Base-by-base conservation (phyloP, 2,797 vertebrate species). In the Chiloscyllium punctatum region DNA sequence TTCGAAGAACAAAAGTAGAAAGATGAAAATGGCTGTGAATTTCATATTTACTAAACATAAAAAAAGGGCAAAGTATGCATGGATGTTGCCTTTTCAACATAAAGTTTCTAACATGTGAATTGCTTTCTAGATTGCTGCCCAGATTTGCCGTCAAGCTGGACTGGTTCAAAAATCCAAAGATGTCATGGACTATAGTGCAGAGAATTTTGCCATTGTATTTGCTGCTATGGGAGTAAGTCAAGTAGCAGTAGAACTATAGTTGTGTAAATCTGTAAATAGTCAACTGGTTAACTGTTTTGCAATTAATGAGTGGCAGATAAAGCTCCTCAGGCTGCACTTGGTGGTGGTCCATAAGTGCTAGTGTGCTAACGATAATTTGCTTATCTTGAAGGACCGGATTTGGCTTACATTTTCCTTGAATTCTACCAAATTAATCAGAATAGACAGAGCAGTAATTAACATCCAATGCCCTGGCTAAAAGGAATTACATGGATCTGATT, bases 171-270 rank as follows among this genome's bases (percentile, higher is more conserved):
- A 98, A 96, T 97, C 98, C 69, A 98, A 98, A 96, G 98, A 98
- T 95, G 98, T 98, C 96, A 97, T 98, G 97, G 98, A 98, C 97
- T 98, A 98, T 96, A 98, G 97, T 23, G 95, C 96, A 0, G 98
- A 98, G 0, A 98, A 98, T 97, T 98, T 98, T 95, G 98, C 98
- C 96, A 98, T 98, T 95, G 97, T 97, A 77, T 98, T 98, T 77
- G 98, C 98, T 96, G 98, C 98, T 96, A 97, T 98, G 97, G 97
- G 97, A 97, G 97, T 98, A 96, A 98, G 98, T 96, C 77, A 96
- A 96, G 96, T 96, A 96, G 97, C 96, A 77, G 96, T 96, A 96
- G 96, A 94, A 88, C 95, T 51, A 96, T 96, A 82, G 69, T 96
- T 96, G 92, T 94, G 69, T 94, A 30, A 42, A 74, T 33, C 37